Evolutionary conservation across 1,140 invertebrate species (phyloP).

Genomic region (silkworm (Bombyx mori)): ASM3026992v2 NC_085131.1:5239001-5239500

Average conservation of each 20-base stretch:
- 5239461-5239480: conserved; percentile 20
- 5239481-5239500: too few species aligned
- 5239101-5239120: too few species aligned
- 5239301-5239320: background rate
- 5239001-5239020: too few species aligned
- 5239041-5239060: too few species aligned
- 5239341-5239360: conserved; percentile 4
- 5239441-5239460: conserved; percentile 17
- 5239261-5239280: background rate
- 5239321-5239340: background rate
- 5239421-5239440: conserved; percentile 24
- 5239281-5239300: background rate
- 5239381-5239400: conserved; percentile 8
- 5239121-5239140: too few species aligned
- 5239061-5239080: too few species aligned
- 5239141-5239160: too few species aligned
- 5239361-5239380: background rate
- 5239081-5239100: too few species aligned
- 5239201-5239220: background rate
- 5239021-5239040: too few species aligned
- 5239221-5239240: too few species aligned
- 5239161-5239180: too few species aligned
- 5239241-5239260: background rate
- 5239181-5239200: too few species aligned
- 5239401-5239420: conserved; percentile 25